Base-by-base conservation (phyloP, 2,113 vertebrate genomes). In the Athene cunicularia region DNA sequence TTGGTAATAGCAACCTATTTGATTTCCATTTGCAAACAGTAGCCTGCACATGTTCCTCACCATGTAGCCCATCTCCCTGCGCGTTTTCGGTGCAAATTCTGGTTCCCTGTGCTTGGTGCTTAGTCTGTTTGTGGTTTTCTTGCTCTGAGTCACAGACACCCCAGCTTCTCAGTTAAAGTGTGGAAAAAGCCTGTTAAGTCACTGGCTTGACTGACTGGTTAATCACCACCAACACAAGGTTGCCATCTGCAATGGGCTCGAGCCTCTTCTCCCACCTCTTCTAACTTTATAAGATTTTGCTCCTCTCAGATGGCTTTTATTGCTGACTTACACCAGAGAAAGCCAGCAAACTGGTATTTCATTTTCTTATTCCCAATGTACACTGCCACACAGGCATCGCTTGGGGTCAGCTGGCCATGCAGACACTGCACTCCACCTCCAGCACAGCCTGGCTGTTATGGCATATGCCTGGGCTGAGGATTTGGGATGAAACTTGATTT, bases 1-100 rank as follows among this genome's bases (percentile, higher is more conserved):
- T 75, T 95, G 86, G 94, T 94, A 97, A 93, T 75, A 83, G 92
- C 93, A 97, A 90, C 83, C 95, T 92, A 64, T 91, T 94, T 95
- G 80, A 93, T 93, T 95, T 85, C 84, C 90, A 87, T 87, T 96
- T 94, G 84, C 77, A 89, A 93, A 94, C 77, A 67, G 95, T 93
- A 95, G 77, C 73, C 60, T 84, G 60, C 35, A 56, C 64, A 24
- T 72, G 89, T 75, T 96, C 73, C 43, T 93, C 76, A 22, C 87
- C 49, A 35, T 60, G 66, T 41, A 75, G 39, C 59, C 35, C 0
- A 0, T 84, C 58, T 94, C 33, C 52, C 39, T 22, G 12, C 2
- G 2, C 70, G 3, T 60, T 75, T 59, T 81, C 73, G 68, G 35
- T 3, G 4, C 76, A 91, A 64, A 81, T 72, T 75, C 60, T 68